Evolutionary conservation across 2,113 vertebrate genomes (phyloP), one percentile per base, ranked within the genome.

Genomic region (Ochotona princeps): DNA sequence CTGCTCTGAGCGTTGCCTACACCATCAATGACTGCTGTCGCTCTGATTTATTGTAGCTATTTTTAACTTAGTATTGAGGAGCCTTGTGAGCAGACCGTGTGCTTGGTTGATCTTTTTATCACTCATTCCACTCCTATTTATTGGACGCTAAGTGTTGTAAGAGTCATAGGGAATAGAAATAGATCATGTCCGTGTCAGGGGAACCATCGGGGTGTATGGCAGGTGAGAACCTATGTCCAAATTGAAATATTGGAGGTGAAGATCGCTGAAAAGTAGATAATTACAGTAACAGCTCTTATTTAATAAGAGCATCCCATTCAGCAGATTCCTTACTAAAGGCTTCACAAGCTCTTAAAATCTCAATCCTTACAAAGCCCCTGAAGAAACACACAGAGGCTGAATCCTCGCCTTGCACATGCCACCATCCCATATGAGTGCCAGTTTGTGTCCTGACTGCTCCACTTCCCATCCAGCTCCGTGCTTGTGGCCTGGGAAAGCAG

Each of bases 11-110:
- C 32, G 75, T 72, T 57, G 60, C 32, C 49, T 38, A 0, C 35
- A 4, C 2, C 61, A 63, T 21, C 2, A 25, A 32, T 26, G 38
- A 32, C 18, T 65, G 10, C 44, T 54, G 21, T 17, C n/a, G 32
- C 7, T 87, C 47, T 30, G 14, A 78, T 67, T 76, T 90, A 69
- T 7, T 65, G 28, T 6, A 28, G 5, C 32, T 89, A 61, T 78
- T 88, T 95, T 88, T 76, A 79, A 66, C 51, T 85, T 66, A 49
- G 51, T 32, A 84, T 84, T 75, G 35, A 94, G 38, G 18, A 15
- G 54, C 78, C 72, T 90, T 83, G 72, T 82, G 28, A 87, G 47
- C 4, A 63, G 28, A 73, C 73, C 23, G 32, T 66, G 9, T 28
- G 30, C 30, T 73, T 57, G n/a, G 7, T 80, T 73, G 65, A 75